phyloP scores from a whole-genome alignment of 2,888 invertebrate species.

The Sialis fuliginosa region DNA sequence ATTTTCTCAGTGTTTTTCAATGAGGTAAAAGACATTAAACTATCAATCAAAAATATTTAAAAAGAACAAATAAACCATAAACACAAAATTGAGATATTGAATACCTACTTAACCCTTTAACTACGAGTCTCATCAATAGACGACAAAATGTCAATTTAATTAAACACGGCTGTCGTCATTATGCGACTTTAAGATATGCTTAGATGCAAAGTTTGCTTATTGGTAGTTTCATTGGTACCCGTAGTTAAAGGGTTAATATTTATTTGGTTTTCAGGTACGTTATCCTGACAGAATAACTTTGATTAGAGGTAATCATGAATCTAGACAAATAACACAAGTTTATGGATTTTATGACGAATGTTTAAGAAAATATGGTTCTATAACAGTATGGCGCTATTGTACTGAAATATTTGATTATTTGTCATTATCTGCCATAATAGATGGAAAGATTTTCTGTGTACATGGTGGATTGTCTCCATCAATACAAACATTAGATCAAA shows the following conservation, averaged over 20 bases:
- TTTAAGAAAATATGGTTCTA: slow-evolving; percentile 92
- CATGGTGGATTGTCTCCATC: slow-evolving; percentile 91
- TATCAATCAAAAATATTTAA: too few relatives aligned
- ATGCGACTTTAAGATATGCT: not conserved
- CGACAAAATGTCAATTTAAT: not conserved
- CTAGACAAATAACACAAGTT: slow-evolving; percentile 97
- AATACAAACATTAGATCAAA: slow-evolving; percentile 96
- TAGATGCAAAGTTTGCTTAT: too few relatives aligned
- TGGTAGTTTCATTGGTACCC: too few relatives aligned
- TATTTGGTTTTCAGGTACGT: slow-evolving; percentile 48
- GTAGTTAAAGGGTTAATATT: not conserved
- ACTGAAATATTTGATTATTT: slow-evolving; percentile 98
- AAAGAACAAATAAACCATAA: too few relatives aligned
- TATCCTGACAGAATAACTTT: slow-evolving; percentile 98
- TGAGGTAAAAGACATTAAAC: not conserved
- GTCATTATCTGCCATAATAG: slow-evolving; percentile 90
- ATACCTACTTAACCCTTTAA: too few relatives aligned
- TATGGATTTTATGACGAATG: slow-evolving; percentile 99
- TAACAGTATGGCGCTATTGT: slow-evolving; percentile 98
- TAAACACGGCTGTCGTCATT: not conserved
- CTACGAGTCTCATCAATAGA: too few relatives aligned
- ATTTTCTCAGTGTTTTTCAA: not conserved
- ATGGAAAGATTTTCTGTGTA: slow-evolving; percentile 92
- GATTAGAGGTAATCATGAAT: slow-evolving; percentile 97
- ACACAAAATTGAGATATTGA: too few relatives aligned